Base-by-base conservation (phyloP, 2,113 vertebrate genomes). In the Oryzias javanicus region DNA sequence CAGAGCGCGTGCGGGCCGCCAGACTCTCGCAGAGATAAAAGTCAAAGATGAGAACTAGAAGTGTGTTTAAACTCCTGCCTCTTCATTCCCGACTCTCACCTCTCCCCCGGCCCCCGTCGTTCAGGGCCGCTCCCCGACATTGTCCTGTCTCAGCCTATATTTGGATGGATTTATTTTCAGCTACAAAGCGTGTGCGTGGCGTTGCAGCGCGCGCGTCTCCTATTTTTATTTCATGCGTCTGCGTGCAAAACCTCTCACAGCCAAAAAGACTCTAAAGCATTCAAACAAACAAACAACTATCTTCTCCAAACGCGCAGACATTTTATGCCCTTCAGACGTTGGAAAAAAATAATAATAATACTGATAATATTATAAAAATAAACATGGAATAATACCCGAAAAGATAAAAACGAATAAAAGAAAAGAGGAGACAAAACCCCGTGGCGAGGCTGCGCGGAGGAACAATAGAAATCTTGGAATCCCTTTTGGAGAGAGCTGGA, bases 401-500 rank as follows among this genome's bases (percentile, higher is more conserved):
- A 6, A 44, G 16, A 47, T 10, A 4, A 18, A 47, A 4, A 19
- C 4, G 18, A 47, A 47, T 18, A 18, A 47, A 18, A 19, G 45
- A 10, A 19, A 18, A 47, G 44, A 4, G 42, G 41, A 45, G 67
- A 82, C 65, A 59, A 25, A 49, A 49, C 49, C 74, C 76, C 47
- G 74, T 25, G 10, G 72, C 41, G 72, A 80, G 79, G 74, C 80
- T 74, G 49, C 1, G 64, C 53, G 29, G 72, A 60, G 60, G 76
- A 54, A 42, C 73, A 76, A 84, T 76, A 84, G 84, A 67, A 50
- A 79, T 14, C 13, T 18, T 1, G 22, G 60, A 57, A 64, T 49
- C 60, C 69, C 60, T 63, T 66, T 35, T 44, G 50, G 58, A 10
- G 7, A 35, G 8, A 35, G 40, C 71, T 25, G 44, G 24, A 63